A percentile compares a stretch with the other conserved stretches of the same genome.
These are phyloP conservation scores for Neomorphus geoffroyi DNA, from an alignment of 2,797 vertebrate genomes.

Conservation along the genomic window DNA sequence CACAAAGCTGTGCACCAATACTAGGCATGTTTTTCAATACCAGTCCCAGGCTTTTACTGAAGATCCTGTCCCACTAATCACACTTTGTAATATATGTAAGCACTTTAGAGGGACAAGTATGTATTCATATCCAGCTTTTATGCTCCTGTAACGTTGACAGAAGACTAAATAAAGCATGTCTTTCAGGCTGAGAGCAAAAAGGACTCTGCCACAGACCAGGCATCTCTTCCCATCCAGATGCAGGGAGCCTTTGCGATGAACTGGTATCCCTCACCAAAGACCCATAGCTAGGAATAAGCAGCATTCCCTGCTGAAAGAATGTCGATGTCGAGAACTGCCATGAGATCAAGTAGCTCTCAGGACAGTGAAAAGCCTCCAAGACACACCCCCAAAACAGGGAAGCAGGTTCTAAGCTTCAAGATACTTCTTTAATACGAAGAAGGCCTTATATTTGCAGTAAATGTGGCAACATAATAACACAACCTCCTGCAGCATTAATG, in stretches of 20 bases:
- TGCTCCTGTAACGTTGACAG: background rate
- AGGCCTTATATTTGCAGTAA: background rate
- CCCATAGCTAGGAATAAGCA: background rate
- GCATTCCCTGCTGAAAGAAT: background rate
- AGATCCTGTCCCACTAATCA: background rate
- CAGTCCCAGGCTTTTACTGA: background rate
- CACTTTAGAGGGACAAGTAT: background rate
- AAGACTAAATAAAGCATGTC: background rate
- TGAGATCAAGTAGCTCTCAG: background rate
- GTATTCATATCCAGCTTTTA: background rate
- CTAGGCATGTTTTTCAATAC: background rate
- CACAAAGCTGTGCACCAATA: background rate
- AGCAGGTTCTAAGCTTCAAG: background rate
- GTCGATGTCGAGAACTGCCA: background rate
- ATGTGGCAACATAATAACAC: background rate
- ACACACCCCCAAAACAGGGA: background rate
- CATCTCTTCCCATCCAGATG: background rate
- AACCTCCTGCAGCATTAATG: background rate
- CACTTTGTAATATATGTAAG: background rate
- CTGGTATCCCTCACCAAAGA: accelerated
- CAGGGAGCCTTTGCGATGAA: background rate
- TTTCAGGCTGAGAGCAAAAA: background rate
- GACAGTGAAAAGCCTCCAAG: background rate
- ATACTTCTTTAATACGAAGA: background rate
- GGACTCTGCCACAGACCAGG: background rate